Evolutionary conservation across 2,888 invertebrate species (phyloP).

Genomic region (Sarcophaga rosellei): DNA sequence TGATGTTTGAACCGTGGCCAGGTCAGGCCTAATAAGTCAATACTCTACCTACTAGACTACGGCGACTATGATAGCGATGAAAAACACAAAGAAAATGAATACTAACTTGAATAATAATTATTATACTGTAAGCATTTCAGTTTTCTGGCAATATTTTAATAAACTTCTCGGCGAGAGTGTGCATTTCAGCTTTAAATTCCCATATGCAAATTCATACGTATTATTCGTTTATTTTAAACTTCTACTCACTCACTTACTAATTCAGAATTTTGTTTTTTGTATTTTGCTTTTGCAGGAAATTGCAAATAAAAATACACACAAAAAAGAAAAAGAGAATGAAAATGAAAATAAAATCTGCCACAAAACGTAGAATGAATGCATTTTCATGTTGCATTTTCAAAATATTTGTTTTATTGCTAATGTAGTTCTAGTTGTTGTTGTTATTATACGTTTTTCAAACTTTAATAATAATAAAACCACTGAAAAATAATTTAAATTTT

Average conservation of each 20-base stretch:
- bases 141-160: no score
- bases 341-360: not conserved
- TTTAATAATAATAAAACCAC: slow-evolving; percentile 35
- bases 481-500: slow-evolving; percentile 13
- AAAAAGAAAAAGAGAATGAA: no score
- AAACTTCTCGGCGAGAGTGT: no score
- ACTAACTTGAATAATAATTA: no score
- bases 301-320: not conserved
- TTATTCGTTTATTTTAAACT: not conserved
- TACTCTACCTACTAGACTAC: no score
- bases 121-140: no score
- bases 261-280: not conserved
- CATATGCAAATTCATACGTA: not conserved
- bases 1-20: no score
- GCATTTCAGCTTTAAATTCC: not conserved
- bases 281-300: not conserved
- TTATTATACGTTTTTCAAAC: no score
- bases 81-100: no score
- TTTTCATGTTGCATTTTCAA: not conserved
- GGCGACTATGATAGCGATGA: no score
- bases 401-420: slow-evolving; percentile 10
- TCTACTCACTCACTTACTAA: not conserved
- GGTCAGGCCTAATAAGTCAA: no score
- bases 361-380: not conserved
- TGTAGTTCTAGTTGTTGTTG: no score